Percentiles rank a stretch among this genome's conserved stretches.
phyloP scores from a whole-genome alignment of 37 sponge, comb jelly and placozoan genomes.

The Bolinopsis microptera region DNA sequence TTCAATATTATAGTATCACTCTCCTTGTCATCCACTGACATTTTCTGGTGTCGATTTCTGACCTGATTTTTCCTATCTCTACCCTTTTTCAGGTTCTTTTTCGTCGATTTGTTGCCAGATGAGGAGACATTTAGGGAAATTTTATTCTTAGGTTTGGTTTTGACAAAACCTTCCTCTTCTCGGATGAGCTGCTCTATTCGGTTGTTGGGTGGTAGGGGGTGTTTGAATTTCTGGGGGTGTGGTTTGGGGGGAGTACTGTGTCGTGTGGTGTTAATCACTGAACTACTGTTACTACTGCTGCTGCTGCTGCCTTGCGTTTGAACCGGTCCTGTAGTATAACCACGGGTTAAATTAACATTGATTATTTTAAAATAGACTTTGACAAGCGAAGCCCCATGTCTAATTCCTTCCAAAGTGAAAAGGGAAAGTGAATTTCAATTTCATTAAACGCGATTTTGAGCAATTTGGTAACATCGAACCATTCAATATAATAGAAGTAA shows the following conservation, averaged over 20 bases:
- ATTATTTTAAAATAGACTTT: too few species aligned
- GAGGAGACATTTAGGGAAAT: not conserved
- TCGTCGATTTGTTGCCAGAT: not conserved
- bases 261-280: not conserved
- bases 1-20: conserved; percentile 34
- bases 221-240: not conserved
- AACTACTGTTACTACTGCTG: not conserved
- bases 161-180: not conserved
- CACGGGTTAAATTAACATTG: too few species aligned
- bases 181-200: conserved; percentile 4
- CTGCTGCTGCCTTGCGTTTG: conserved; percentile 1
- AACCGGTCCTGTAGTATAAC: not conserved
- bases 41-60: not conserved
- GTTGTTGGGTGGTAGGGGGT: not conserved
- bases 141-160: not conserved
- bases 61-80: not conserved
- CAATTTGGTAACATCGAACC: too few species aligned
- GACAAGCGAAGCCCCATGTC: too few species aligned
- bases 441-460: too few species aligned
- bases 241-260: conserved; percentile 19
- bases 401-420: too few species aligned
- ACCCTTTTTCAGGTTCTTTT: conserved; percentile 3
- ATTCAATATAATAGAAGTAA: too few species aligned
- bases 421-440: too few species aligned
- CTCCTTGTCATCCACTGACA: conserved; percentile 11